Evolutionary conservation across 64 coral and sea anemone species (phyloP), one percentile per base, ranked within the genome.

Genomic region (Porites australiensis): DNA sequence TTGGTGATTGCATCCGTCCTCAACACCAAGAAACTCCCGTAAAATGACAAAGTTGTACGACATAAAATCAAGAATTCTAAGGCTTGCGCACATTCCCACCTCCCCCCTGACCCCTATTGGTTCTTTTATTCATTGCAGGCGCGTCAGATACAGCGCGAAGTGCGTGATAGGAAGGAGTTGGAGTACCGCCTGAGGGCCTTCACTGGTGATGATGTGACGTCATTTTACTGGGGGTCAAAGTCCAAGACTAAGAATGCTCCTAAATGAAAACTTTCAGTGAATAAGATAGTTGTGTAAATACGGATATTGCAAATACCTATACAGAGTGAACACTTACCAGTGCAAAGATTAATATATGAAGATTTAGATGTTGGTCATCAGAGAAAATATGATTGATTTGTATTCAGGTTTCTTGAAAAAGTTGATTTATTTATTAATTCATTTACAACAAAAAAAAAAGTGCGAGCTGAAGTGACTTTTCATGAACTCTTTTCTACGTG

Each of bases 151-250:
- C 98, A 96, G 77, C 79, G 77, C 6, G 94, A 99, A 74, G 88
- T 99, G 5, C 85, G 83, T 45, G 88, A 99, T 53, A 96, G 82
- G 49, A 93, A 91, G 80, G 70, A 77, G 3, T 87, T 99, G 48
- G 98, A 99, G 52, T 99, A 99, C 65, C 88, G 98, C 60, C 83
- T 99, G 27, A 95, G 98, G 59, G 94, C 98, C 53, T 99, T 96
- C 37, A 99, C 94, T 76, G 98, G 98, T 13, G 98, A 99, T 2
- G 98, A 99, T 13, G 81, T 52, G 44, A 68, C 45, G 44, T 84
- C 81, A 68, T 50, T 47, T 10, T 12, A 22, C 16, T 67, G 61
- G 81, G 6, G 37, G 12, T 47, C 60, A 83, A 83, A 66, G 61
- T 47, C 44, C 5, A 83, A 68, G 81, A 68, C 43, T 16, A 84